Percentiles rank a stretch among this genome's conserved stretches.
Evolutionary conservation across 2,888 invertebrate genomes (phyloP).

Genomic region (Agrilus biguttatus): DNA sequence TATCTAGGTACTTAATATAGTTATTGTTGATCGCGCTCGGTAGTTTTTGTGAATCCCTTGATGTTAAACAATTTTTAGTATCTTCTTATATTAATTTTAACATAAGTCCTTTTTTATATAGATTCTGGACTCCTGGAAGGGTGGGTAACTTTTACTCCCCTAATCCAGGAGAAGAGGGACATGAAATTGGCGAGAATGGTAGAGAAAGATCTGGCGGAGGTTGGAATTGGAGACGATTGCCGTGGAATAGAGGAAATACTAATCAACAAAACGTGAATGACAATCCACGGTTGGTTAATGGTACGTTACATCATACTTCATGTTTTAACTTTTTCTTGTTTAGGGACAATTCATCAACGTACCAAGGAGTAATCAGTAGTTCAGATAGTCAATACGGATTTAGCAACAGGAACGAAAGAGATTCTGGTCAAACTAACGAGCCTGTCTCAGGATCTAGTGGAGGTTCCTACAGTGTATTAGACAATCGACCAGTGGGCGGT

Average conservation of each 20-base stretch:
- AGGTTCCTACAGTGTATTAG: slow-evolving; percentile 41
- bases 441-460: slow-evolving; percentile 28
- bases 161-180: slow-evolving; percentile 51
- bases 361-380: slow-evolving; percentile 51
- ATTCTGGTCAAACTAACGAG: slow-evolving; percentile 23
- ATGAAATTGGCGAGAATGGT: slow-evolving; percentile 16
- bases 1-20: slow-evolving; percentile 9
- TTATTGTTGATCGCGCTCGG: too few relatives aligned
- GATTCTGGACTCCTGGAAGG: slow-evolving; percentile 46
- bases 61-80: too few relatives aligned
- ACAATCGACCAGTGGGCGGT: slow-evolving; percentile 38
- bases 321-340: slow-evolving; percentile 1
- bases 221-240: slow-evolving; percentile 59
- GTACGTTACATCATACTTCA: not conserved
- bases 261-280: slow-evolving; percentile 22
- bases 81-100: too few relatives aligned
- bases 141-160: slow-evolving; percentile 75
- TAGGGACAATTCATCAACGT: slow-evolving; percentile 36
- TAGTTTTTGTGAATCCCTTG: too few relatives aligned
- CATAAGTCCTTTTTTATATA: slow-evolving; percentile 8
- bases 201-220: slow-evolving; percentile 28
- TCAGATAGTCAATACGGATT: slow-evolving; percentile 77
- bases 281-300: slow-evolving; percentile 17
- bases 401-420: slow-evolving; percentile 34
- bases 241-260: slow-evolving; percentile 48